These are phyloP conservation scores for Meliscaeva auricollis DNA, from an alignment of 2,888 invertebrate species.

Conservation along the genomic window DNA sequence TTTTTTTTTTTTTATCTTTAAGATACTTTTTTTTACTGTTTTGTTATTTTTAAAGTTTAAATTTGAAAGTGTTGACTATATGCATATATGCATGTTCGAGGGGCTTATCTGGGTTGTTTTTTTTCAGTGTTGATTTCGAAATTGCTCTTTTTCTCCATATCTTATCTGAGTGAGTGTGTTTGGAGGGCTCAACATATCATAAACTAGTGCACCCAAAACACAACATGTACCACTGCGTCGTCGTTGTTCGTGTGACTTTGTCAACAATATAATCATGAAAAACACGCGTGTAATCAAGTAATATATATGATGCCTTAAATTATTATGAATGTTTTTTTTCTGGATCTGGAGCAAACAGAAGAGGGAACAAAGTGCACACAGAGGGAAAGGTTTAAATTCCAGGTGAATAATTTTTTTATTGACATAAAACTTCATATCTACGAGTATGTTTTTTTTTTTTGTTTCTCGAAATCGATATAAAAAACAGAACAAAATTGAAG, in stretches of 20 bases:
- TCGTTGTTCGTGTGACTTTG: constrained; percentile 62
- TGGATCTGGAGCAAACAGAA: constrained; percentile 28
- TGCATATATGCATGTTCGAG: constrained; percentile 21
- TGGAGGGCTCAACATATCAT: constrained; percentile 68
- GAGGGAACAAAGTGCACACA: too few species aligned
- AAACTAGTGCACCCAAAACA: constrained; percentile 61
- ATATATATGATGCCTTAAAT: constrained; percentile 50
- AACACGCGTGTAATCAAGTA: constrained; percentile 63
- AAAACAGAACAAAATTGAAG: constrained; percentile 20
- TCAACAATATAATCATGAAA: constrained; percentile 63
- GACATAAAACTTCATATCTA: constrained; percentile 53
- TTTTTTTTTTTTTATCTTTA: constrained; percentile 23
- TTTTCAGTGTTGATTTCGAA: constrained; percentile 50
- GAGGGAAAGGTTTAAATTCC: constrained; percentile 51
- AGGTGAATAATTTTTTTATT: constrained; percentile 64
- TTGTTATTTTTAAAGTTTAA: constrained; percentile 27
- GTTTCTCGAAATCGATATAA: constrained; percentile 30
- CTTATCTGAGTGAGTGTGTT: constrained; percentile 48
- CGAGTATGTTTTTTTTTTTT: neutral
- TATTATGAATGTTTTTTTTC: constrained; percentile 8
- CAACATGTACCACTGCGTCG: constrained; percentile 32
- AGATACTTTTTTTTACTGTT: constrained; percentile 25
- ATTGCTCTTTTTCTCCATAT: constrained; percentile 57
- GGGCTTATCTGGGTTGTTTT: constrained; percentile 49
- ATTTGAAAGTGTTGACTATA: constrained; percentile 34